Evolutionary conservation across 2,797 vertebrate species (phyloP).

Genomic region (Hydrophis major): DNA sequence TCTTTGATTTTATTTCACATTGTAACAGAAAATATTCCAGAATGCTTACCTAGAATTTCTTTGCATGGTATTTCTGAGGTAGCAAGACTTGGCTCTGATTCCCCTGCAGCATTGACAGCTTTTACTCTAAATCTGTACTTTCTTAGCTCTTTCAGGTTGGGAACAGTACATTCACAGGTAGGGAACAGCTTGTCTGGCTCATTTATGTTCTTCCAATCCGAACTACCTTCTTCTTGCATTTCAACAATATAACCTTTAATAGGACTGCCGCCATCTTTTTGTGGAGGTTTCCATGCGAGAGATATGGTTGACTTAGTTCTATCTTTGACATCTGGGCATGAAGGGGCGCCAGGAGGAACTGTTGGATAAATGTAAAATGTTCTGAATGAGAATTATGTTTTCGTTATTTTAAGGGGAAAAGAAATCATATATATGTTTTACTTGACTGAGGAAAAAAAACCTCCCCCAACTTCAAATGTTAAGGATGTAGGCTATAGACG

Average conservation of each 20-base stretch:
- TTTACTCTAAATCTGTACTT: constrained; percentile 94
- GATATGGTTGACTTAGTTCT: constrained; percentile 91
- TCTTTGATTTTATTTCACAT: background rate
- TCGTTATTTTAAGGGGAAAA: background rate
- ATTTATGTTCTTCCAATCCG: constrained; percentile 85
- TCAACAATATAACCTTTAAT: constrained; percentile 97
- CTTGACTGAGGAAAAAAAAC: background rate
- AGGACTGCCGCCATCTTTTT: constrained; percentile 91
- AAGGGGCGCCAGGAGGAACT: constrained; percentile 94
- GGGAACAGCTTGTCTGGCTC: constrained; percentile 85
- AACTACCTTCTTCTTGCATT: constrained; percentile 90
- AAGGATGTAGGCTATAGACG: background rate
- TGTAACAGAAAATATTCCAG: background rate
- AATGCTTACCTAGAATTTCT: constrained; percentile 85
- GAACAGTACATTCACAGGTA: constrained; percentile 87
- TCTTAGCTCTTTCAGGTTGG: constrained; percentile 87
- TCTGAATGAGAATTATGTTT: background rate
- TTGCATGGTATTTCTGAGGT: constrained; percentile 87
- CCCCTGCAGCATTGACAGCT: constrained; percentile 93
- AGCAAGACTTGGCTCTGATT: constrained; percentile 92
- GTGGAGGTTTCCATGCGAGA: constrained; percentile 89
- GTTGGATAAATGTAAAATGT: constrained; percentile 45
- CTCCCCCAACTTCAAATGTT: background rate
- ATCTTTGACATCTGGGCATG: constrained; percentile 87
- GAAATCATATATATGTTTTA: background rate